These are phyloP conservation scores for Homalodisca vitripennis DNA, from an alignment of 1,140 invertebrate species.

Conservation along the genomic window DNA sequence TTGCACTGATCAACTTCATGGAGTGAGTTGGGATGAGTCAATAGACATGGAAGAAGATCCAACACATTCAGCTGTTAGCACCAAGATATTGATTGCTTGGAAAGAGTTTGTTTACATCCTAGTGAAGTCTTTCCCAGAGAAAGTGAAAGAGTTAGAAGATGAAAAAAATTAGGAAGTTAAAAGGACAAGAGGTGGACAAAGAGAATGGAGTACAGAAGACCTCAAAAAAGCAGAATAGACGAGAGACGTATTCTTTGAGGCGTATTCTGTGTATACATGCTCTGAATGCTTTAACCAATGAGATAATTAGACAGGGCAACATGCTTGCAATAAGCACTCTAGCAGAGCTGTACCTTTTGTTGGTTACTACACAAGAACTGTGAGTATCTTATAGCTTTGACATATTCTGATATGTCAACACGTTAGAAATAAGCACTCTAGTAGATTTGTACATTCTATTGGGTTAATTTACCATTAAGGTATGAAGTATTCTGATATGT, in stretches of 20 bases:
- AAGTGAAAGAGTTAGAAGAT: background rate
- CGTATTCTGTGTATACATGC: constrained; percentile 1
- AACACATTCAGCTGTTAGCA: constrained; percentile 9
- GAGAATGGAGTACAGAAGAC: no score
- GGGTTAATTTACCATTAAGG: no score
- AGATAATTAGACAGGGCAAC: constrained; percentile 1
- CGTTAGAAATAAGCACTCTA: no score
- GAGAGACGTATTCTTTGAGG: no score
- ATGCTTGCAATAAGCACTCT: constrained; percentile 11
- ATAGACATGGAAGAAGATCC: background rate
- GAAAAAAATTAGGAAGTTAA: no score
- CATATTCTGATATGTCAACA: no score
- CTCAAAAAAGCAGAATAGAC: no score
- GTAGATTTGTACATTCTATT: no score
- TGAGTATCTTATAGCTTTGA: no score
- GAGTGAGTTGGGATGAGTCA: background rate
- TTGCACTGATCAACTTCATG: constrained; percentile 3
- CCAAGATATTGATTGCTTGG: constrained; percentile 17
- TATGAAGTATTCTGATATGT: no score
- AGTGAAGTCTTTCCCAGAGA: constrained; percentile 4
- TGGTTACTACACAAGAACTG: no score
- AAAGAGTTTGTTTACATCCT: constrained; percentile 16
- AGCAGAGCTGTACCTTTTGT: constrained; percentile 1
- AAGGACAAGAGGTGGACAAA: background rate
- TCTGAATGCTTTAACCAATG: background rate